Evolutionary conservation across 2,888 invertebrate species (phyloP).

Genomic region (Helicoverpa assulta): DNA sequence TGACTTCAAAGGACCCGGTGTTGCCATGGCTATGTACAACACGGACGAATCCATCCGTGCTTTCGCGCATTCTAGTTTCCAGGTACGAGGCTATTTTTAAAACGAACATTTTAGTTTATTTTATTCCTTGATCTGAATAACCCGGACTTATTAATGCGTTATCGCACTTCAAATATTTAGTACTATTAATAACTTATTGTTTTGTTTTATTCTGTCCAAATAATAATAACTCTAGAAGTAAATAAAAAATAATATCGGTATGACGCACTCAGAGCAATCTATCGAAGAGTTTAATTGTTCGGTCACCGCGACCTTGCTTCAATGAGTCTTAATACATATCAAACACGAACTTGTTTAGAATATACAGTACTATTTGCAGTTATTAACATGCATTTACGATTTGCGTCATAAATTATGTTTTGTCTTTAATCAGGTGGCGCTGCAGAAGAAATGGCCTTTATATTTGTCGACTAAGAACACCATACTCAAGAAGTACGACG

Average conservation of each 20-base stretch:
- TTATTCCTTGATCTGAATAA: constrained; percentile 24
- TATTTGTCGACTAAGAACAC: constrained; percentile 98
- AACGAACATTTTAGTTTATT: background rate
- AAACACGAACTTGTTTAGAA: constrained; percentile 26
- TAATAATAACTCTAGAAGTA: constrained; percentile 17
- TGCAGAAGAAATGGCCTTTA: constrained; percentile 96
- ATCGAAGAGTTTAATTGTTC: constrained; percentile 46
- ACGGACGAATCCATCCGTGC: constrained; percentile 95
- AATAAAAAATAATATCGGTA: constrained; percentile 20
- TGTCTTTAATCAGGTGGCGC: constrained; percentile 90
- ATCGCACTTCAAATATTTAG: constrained; percentile 33
- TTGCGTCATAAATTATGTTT: constrained; percentile 27
- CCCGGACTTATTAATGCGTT: constrained; percentile 33
- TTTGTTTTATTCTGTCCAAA: constrained; percentile 30
- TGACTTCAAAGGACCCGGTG: constrained; percentile 93
- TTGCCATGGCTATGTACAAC: constrained; percentile 97
- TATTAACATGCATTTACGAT: constrained; percentile 11
- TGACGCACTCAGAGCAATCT: constrained; percentile 41
- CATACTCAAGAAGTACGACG: constrained; percentile 96
- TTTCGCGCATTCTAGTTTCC: constrained; percentile 97
- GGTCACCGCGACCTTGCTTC: constrained; percentile 41
- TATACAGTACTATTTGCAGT: constrained; percentile 24
- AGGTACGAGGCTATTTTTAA: constrained; percentile 78
- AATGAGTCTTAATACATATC: constrained; percentile 36
- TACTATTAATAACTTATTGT: constrained; percentile 19